Base-by-base conservation (phyloP, 2,113 vertebrate species). In the Syngnathus floridae region DNA sequence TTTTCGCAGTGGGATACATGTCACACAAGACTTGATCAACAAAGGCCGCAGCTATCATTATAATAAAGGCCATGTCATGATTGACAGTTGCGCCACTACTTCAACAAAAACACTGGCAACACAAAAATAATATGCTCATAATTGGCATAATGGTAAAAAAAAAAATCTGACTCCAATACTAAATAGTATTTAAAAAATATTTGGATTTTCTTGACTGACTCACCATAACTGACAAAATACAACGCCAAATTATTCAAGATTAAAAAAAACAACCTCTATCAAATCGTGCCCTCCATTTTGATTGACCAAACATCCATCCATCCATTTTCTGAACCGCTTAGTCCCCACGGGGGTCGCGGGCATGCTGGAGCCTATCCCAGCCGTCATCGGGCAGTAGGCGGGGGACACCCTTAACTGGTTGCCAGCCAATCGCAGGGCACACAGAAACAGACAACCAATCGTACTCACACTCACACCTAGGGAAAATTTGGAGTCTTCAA, bases 31-130 rank as follows among this genome's bases (percentile, higher is more conserved):
- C 21, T 46, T 17, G 48, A 62, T 57, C 7, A 55, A 67, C 26
- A 69, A 69, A 68, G 48, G 26, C 70, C 12, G 19, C 37, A 12
- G 56, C 8, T 55, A 45, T 37, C 2, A 45, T 66, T n/a, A 67
- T 58, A 69, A 54, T 26, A 3, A 46, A 21, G 16, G 31, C 55
- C 61, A 16, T 4, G 46, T 49, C 41, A 48, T 38, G 40, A 71
- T 52, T 52, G 51, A 21, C 21, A 52, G n/a, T 52, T 10, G n/a
- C 9, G 21, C 8, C 51, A 26, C 4, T 22, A 21, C 21, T 52
- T 52, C 51, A 13, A 26, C 51, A 52, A 52, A 11, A 16, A 52
- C 21, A 52, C 21, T 22, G 21, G 51, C 19, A 21, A 10, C 7
- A 2, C 8, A 11, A 45, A 13, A 45, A 12, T 12, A 4, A 6